Evolutionary conservation across 2,797 vertebrate genomes (phyloP).

Genomic region (Dromococcyx pavoninus): DNA sequence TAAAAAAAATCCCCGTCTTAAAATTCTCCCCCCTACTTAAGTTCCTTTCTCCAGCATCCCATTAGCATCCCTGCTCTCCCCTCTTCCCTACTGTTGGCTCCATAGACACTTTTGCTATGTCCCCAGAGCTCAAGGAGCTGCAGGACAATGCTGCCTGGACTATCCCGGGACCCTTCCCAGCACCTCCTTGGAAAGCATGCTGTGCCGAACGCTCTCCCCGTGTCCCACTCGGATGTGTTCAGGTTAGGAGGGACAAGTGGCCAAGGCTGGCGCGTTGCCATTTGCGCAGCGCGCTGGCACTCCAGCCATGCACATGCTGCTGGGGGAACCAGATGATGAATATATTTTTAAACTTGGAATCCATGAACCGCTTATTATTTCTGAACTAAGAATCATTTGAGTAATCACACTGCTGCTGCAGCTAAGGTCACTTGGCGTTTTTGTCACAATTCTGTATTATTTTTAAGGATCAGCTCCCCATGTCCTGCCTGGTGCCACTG

Average conservation of each 20-base stretch:
- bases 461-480: neutral
- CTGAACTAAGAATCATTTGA: slow-evolving; percentile 74
- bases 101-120: neutral
- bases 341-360: slow-evolving; percentile 78
- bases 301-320: neutral
- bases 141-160: neutral
- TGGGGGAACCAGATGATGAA: slow-evolving; percentile 57
- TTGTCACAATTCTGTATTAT: fast-evolving
- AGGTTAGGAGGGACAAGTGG: neutral
- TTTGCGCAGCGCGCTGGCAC: neutral
- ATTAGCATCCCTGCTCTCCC: neutral
- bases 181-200: neutral
- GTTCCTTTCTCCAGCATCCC: too few relatives aligned
- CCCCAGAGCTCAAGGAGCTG: neutral
- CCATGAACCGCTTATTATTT: slow-evolving; percentile 73
- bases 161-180: neutral
- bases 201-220: fast-evolving
- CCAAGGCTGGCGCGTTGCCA: neutral
- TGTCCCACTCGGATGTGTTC: neutral
- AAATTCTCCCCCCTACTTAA: too few relatives aligned
- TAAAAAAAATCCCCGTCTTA: too few relatives aligned
- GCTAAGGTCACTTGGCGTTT: slow-evolving; percentile 54
- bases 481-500: neutral
- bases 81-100: neutral
- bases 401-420: slow-evolving; percentile 40